Percentiles rank a stretch among this genome's conserved stretches.
phyloP scores from a whole-genome alignment of 2,888 invertebrate genomes.

The Diarsia dahlii region DNA sequence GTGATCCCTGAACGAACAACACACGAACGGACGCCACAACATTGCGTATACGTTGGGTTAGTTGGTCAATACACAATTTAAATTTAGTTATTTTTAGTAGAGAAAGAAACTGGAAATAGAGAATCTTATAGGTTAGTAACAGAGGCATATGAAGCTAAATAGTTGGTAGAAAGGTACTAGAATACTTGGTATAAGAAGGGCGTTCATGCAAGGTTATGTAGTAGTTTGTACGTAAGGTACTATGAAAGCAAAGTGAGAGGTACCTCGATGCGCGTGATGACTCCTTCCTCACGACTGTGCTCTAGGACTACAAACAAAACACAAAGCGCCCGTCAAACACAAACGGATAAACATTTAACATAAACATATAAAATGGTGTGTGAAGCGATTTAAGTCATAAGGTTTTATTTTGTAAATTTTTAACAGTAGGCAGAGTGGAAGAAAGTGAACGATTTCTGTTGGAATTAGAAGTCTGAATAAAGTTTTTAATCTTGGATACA shows the following conservation, averaged over 20 bases:
- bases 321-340: constrained; percentile 89
- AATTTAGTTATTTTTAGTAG: constrained; percentile 57
- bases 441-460: constrained; percentile 42
- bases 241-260: constrained; percentile 87
- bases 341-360: constrained; percentile 81
- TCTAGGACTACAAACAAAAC: constrained; percentile 91
- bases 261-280: constrained; percentile 91
- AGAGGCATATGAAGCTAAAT: constrained; percentile 63
- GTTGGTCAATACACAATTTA: constrained; percentile 63
- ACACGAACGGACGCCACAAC: constrained; percentile 90
- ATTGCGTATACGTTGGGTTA: constrained; percentile 76
- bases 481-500: not conserved
- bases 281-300: constrained; percentile 91
- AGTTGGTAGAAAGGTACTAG: constrained; percentile 49
- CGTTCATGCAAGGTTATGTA: constrained; percentile 60
- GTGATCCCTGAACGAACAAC: constrained; percentile 72
- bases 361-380: constrained; percentile 79
- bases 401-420: constrained; percentile 19
- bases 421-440: constrained; percentile 24
- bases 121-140: constrained; percentile 50
- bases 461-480: not conserved
- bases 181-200: constrained; percentile 51
- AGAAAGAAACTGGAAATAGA: constrained; percentile 36
- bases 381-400: constrained; percentile 70
- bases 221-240: constrained; percentile 61